Conservation (phyloP, 1,140 invertebrate genomes). For the Chironomus tepperi region DNA sequence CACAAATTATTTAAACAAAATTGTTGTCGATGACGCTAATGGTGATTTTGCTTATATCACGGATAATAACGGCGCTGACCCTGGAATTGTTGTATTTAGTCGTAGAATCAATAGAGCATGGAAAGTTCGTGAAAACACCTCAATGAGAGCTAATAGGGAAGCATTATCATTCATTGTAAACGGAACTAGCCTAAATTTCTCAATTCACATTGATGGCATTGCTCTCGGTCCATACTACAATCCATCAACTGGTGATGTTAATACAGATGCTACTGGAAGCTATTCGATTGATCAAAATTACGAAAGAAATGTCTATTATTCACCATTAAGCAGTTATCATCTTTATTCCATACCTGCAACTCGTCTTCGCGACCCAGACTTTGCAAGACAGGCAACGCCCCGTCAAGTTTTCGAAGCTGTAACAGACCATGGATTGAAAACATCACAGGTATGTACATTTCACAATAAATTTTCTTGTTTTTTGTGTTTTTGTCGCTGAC, state of each 20-base stretch:
- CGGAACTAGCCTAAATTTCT: conserved; percentile 43
- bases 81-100: conserved; percentile 61
- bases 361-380: conserved; percentile 45
- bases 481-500: neutral
- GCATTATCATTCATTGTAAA: conserved; percentile 49
- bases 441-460: conserved; percentile 55
- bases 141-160: conserved; percentile 50
- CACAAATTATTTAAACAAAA: conserved; percentile 52
- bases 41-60: conserved; percentile 60
- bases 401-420: conserved; percentile 37
- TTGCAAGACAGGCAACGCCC: conserved; percentile 35
- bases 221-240: conserved; percentile 49
- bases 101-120: conserved; percentile 50
- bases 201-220: conserved; percentile 54
- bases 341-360: conserved; percentile 51
- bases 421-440: conserved; percentile 48
- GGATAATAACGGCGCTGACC: conserved; percentile 52
- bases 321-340: conserved; percentile 52
- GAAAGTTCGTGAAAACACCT: conserved; percentile 52
- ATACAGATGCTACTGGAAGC: conserved; percentile 29
- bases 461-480: neutral
- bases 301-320: conserved; percentile 52
- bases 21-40: conserved; percentile 57
- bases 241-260: conserved; percentile 29
- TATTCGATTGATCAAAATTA: conserved; percentile 29